A percentile compares a stretch with the other conserved stretches of the same genome.
These are phyloP conservation scores for Panthera leo DNA, from an alignment of 2,113 vertebrate species.

Conservation along the genomic window DNA sequence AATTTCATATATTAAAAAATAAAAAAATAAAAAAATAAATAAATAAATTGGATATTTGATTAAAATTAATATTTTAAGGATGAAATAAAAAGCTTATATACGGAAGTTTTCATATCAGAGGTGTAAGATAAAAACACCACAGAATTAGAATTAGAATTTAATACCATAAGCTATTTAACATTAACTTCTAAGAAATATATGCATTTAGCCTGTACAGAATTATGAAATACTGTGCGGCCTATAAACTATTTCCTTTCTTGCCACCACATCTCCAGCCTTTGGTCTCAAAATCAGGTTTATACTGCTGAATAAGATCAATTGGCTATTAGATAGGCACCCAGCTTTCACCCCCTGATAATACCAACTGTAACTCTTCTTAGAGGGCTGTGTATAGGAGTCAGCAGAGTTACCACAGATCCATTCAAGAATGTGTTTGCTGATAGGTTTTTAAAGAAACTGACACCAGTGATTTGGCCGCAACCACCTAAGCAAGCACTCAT, in stretches of 20 bases:
- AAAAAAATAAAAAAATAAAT: too few relatives aligned
- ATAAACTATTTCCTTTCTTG: slow-evolving; percentile 14
- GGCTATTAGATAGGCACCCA: not conserved
- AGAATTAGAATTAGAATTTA: slow-evolving; percentile 32
- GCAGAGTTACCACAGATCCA: not conserved
- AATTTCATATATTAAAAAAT: too few relatives aligned
- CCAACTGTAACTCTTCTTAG: not conserved
- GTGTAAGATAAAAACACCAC: slow-evolving; percentile 5
- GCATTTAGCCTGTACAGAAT: not conserved
- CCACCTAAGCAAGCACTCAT: not conserved
- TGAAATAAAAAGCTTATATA: not conserved
- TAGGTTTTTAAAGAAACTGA: slow-evolving; percentile 41
- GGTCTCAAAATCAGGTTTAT: not conserved
- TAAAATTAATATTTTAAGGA: slow-evolving; percentile 30
- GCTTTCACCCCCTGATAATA: not conserved
- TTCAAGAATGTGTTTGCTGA: slow-evolving; percentile 13
- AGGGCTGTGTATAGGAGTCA: not conserved
- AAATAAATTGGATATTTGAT: slow-evolving; percentile 11
- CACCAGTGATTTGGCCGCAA: not conserved
- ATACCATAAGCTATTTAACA: not conserved
- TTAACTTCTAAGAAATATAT: slow-evolving; percentile 6
- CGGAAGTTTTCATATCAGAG: not conserved
- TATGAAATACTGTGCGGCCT: not conserved
- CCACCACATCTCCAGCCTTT: not conserved
- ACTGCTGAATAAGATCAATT: not conserved